Evolutionary conservation across 2,113 vertebrate genomes (phyloP).

Genomic region (Dicentrarchus labrax): DNA sequence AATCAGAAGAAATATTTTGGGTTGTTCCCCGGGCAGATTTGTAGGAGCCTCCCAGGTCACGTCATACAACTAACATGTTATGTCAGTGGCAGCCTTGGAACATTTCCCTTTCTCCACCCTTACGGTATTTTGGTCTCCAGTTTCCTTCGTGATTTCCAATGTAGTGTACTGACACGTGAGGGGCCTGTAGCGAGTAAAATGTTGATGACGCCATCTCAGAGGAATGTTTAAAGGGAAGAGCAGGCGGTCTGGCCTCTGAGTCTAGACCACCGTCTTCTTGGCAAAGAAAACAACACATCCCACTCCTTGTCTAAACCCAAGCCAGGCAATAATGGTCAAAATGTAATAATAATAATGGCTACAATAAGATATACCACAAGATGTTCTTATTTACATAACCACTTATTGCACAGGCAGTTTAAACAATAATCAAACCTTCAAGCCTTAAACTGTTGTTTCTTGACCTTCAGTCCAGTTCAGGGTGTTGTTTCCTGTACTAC

Average conservation of each 20-base stretch:
- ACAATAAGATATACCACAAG: not conserved
- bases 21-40: not conserved
- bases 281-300: conserved; percentile 23
- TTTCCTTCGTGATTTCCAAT: conserved; percentile 35
- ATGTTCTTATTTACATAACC: not conserved
- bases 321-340: not conserved
- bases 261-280: conserved; percentile 10
- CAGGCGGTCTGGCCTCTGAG: conserved; percentile 25
- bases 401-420: not conserved
- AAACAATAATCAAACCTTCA: not conserved
- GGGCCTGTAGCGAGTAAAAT: conserved; percentile 17
- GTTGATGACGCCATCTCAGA: conserved; percentile 51
- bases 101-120: conserved; percentile 24
- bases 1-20: not conserved
- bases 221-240: conserved; percentile 62
- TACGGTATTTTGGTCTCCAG: conserved; percentile 24
- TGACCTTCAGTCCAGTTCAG: not conserved
- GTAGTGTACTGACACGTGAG: conserved; percentile 48
- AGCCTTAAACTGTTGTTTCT: not conserved
- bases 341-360: not conserved
- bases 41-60: not conserved
- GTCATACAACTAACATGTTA: conserved; percentile 16
- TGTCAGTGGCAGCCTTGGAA: conserved; percentile 17
- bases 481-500: conserved; percentile 14
- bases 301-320: not conserved